A percentile compares a stretch with the other conserved stretches of the same genome.
These are phyloP conservation scores for Podilymbus podiceps DNA, from an alignment of 2,113 vertebrate genomes.

Conservation along the genomic window DNA sequence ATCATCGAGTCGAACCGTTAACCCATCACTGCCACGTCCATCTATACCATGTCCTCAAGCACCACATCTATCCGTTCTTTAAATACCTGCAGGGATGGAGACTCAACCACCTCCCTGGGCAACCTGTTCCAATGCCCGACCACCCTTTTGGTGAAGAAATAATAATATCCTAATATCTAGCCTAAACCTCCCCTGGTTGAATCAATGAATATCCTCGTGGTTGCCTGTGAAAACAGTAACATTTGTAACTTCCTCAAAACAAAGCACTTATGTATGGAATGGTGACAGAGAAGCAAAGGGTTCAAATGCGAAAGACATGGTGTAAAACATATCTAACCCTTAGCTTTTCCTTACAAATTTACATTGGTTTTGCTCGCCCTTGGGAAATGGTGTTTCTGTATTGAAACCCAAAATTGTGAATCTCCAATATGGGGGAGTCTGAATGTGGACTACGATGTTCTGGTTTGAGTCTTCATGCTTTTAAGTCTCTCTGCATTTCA, in stretches of 20 bases:
- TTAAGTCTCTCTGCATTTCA: not conserved
- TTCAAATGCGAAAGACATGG: not conserved
- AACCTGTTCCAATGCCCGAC: too few relatives aligned
- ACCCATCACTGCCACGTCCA: too few relatives aligned
- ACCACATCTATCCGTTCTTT: too few relatives aligned
- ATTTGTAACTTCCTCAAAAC: not conserved
- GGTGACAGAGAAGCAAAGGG: not conserved
- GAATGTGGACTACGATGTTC: not conserved
- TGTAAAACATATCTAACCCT: not conserved
- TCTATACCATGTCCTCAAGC: too few relatives aligned
- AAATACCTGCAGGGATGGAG: too few relatives aligned
- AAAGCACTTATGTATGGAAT: not conserved
- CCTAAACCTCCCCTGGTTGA: too few relatives aligned
- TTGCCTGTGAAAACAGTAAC: not conserved
- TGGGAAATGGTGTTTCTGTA: not conserved
- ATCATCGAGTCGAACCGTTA: too few relatives aligned
- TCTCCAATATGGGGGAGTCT: not conserved
- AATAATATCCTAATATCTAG: too few relatives aligned
- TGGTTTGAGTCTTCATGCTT: not conserved
- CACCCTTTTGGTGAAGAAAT: too few relatives aligned
- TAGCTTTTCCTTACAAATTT: not conserved
- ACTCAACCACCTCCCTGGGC: too few relatives aligned
- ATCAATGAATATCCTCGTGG: not conserved
- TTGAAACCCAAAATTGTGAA: not conserved
- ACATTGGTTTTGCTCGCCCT: accelerated